phyloP scores from a whole-genome alignment of 2,888 invertebrate genomes.

The Agrochola lota region DNA sequence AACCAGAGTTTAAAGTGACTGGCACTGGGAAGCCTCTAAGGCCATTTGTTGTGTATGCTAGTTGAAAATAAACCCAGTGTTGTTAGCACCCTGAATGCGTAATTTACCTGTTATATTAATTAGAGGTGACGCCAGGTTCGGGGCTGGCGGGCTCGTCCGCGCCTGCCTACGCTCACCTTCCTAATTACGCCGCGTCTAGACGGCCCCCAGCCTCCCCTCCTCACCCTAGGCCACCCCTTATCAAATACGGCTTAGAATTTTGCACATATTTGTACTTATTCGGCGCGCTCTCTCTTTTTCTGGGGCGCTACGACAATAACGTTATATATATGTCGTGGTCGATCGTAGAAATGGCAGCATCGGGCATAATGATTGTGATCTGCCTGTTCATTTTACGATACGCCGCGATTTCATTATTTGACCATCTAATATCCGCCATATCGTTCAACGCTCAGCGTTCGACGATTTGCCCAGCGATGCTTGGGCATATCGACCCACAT shows the following conservation, averaged over 20 bases:
- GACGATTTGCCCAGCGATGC: too few relatives aligned
- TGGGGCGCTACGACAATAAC: conserved; percentile 19
- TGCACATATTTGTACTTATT: conserved; percentile 68
- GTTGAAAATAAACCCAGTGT: conserved; percentile 25
- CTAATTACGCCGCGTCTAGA: conserved; percentile 89
- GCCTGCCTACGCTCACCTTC: conserved; percentile 86
- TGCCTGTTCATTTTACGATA: too few relatives aligned
- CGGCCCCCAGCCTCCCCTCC: conserved; percentile 81
- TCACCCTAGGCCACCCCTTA: conserved; percentile 73
- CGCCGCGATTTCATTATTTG: too few relatives aligned
- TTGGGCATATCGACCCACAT: too few relatives aligned
- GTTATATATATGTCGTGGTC: not conserved
- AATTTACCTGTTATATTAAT: conserved; percentile 77
- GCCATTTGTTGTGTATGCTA: conserved; percentile 1
- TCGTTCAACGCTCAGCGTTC: too few relatives aligned
- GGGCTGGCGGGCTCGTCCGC: conserved; percentile 70
- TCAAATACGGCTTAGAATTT: conserved; percentile 76
- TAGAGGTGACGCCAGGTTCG: conserved; percentile 76
- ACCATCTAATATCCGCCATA: too few relatives aligned
- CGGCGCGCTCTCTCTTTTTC: conserved; percentile 40
- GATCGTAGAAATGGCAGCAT: too few relatives aligned
- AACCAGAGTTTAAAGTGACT: not conserved
- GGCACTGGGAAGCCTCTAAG: not conserved
- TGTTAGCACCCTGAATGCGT: conserved; percentile 62
- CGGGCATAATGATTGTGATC: too few relatives aligned